Base-by-base conservation (phyloP, 2,888 invertebrate genomes). In the Chromoteleia sp. region DNA sequence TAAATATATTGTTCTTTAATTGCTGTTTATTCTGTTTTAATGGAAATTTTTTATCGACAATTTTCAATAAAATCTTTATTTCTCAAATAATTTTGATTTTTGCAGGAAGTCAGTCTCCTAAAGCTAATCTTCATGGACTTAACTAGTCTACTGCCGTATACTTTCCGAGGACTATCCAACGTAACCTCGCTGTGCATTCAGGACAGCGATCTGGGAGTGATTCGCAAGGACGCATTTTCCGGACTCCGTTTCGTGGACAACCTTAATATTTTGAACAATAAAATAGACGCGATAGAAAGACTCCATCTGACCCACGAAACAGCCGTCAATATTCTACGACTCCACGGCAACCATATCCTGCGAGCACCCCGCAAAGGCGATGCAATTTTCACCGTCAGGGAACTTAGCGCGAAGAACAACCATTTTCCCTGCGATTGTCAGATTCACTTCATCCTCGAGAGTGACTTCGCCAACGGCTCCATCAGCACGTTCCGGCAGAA, bases 381-480 rank as follows among this genome's bases (percentile, higher is more conserved):
- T 65, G 93, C 94, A n/a, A 92, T 95, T 52, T 94, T 95, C 83
- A 94, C 94, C n/a, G 96, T 96, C 59, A 95, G 95, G 81, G 94
- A 94, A 85, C 92, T 97, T 79, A 94, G 95, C 87, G 95, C 96
- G 87, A 93, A 94, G 73, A 94, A 95, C 56, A 97, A 97, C 91
- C 97, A 97, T 89, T 95, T 97, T 89, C 97, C 97, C 1, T 97
- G 97, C 91, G 97, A 97, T 92, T 97, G 97, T 88, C 96, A 96
- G 85, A 94, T 96, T 56, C 96, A 96, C 87, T 95, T 96, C 73
- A 94, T 97, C 30, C 92, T 97, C 65, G 94, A 95, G 70, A 96
- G 96, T 81, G 95, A 96, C 36, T 92, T 97, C 82, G 95, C 95
- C 17, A 94, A 96, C 88, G 94, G 94, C 21, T 94, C 94, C 80